phyloP scores from a whole-genome alignment of 2,888 invertebrate species.

The Agrochola circellaris region DNA sequence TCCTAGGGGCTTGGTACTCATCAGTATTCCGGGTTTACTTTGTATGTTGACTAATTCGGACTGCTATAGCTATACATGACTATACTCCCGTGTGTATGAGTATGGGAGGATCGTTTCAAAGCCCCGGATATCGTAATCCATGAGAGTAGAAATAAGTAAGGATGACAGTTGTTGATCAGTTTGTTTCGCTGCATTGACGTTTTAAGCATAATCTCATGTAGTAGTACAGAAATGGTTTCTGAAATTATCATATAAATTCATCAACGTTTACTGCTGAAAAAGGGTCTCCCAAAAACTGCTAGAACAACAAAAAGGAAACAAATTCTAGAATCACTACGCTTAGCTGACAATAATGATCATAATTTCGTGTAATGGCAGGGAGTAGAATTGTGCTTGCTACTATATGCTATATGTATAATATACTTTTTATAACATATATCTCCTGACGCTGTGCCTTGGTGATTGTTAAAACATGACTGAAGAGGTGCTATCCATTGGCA shows the following conservation, averaged over 20 bases:
- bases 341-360: neutral
- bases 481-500: neutral
- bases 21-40: slow-evolving; percentile 41
- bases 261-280: neutral
- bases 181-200: neutral
- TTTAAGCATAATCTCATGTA: neutral
- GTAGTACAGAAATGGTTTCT: neutral
- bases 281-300: neutral
- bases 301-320: neutral
- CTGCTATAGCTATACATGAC: neutral
- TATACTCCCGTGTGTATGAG: neutral
- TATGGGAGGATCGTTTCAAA: neutral
- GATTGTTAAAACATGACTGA: neutral
- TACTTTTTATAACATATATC: too few relatives aligned
- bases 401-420: too few relatives aligned
- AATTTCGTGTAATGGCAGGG: neutral
- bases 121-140: slow-evolving; percentile 1
- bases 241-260: too few relatives aligned
- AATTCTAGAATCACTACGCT: neutral
- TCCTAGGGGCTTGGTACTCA: slow-evolving; percentile 35
- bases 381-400: neutral
- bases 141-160: slow-evolving; percentile 3
- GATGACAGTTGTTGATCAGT: slow-evolving; percentile 21
- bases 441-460: neutral
- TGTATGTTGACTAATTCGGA: slow-evolving; percentile 27